phyloP scores from a whole-genome alignment of 2,888 invertebrate genomes.

The Sphaeridia pumilis region DNA sequence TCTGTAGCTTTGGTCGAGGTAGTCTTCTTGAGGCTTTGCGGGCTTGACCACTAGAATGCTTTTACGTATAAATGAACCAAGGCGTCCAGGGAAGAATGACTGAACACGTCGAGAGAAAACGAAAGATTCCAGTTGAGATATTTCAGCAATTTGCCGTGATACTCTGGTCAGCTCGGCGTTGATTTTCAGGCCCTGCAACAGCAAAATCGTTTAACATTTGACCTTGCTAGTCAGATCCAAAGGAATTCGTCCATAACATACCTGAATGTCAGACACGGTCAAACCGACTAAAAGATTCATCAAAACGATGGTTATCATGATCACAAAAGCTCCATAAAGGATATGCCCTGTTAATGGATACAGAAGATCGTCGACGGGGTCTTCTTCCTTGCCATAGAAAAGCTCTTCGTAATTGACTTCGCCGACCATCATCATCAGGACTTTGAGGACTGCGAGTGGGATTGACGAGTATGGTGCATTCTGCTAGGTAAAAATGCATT shows the following conservation, averaged over 20 bases:
- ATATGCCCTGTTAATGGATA: conserved; percentile 32
- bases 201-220: background rate
- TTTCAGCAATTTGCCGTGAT: conserved; percentile 32
- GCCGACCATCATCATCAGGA: conserved; percentile 35
- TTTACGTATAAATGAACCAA: conserved; percentile 30
- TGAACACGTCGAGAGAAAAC: conserved; percentile 33
- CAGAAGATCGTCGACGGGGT: conserved; percentile 17
- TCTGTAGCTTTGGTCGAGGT: background rate
- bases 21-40: conserved; percentile 9
- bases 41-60: conserved; percentile 28
- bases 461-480: conserved; percentile 35
- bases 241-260: conserved; percentile 1
- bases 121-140: conserved; percentile 30
- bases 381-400: conserved; percentile 33
- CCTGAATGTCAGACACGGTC: conserved; percentile 33
- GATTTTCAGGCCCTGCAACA: conserved; percentile 28
- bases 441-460: conserved; percentile 33
- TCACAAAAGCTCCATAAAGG: conserved; percentile 33
- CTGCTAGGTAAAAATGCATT: conserved; percentile 7
- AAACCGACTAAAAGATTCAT: conserved; percentile 28
- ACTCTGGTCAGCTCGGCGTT: conserved; percentile 30
- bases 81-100: conserved; percentile 26
- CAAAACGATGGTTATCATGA: conserved; percentile 34
- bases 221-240: too few species aligned
- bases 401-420: conserved; percentile 35